Conservation (phyloP, 2,888 invertebrate genomes). For the Keiferia lycopersicella region DNA sequence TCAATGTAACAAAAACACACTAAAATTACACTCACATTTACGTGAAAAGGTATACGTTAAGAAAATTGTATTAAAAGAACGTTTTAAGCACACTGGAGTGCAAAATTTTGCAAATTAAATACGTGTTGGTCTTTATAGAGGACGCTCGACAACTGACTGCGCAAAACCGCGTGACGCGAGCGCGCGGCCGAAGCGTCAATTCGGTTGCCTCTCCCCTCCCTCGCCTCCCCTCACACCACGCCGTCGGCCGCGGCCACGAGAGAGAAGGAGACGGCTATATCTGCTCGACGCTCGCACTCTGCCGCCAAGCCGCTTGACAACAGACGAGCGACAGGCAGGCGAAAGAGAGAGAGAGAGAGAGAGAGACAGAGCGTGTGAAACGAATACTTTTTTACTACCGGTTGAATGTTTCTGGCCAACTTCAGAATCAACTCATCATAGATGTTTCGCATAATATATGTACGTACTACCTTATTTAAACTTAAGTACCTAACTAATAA, state of each 20-base stretch:
- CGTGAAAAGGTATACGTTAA: neutral
- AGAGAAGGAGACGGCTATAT: neutral
- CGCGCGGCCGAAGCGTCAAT: neutral
- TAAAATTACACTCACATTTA: neutral
- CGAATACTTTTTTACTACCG: neutral
- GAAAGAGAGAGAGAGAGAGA: too few relatives aligned
- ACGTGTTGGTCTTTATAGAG: neutral
- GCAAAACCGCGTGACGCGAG: too few relatives aligned
- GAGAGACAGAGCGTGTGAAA: too few relatives aligned
- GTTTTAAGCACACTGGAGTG: neutral
- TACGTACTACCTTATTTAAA: too few relatives aligned
- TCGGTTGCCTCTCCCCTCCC: neutral
- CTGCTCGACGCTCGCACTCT: neutral
- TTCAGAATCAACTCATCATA: too few relatives aligned
- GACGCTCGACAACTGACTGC: neutral
- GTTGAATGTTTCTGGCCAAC: too few relatives aligned
- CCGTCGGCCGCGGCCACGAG: neutral
- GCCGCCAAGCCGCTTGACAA: neutral
- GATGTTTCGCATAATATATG: too few relatives aligned
- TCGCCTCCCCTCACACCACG: neutral
- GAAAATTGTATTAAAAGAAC: neutral
- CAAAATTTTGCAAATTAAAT: neutral
- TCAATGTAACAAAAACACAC: neutral
- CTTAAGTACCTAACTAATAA: too few relatives aligned
- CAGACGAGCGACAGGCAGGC: neutral